Percentiles rank a stretch among this genome's conserved stretches.
These are phyloP conservation scores for Sebastes flavidus DNA, from an alignment of 2,797 vertebrate species.

Conservation along the genomic window DNA sequence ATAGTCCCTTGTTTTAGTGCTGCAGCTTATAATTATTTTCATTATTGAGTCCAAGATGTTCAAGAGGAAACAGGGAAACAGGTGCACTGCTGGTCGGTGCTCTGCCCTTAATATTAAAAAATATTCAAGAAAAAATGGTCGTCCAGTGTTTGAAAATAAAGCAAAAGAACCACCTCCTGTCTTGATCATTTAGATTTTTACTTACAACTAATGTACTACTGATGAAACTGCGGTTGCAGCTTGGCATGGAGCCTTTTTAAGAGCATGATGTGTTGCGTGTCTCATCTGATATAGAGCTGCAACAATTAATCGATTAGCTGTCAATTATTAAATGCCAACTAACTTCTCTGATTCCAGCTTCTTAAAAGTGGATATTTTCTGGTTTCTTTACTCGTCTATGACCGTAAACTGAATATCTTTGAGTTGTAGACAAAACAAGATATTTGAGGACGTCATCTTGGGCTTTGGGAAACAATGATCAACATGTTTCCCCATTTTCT, in stretches of 20 bases:
- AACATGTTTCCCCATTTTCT: too few species aligned
- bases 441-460: too few species aligned
- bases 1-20: background rate
- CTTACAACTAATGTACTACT: background rate
- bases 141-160: background rate
- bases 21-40: background rate
- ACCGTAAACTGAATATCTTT: too few species aligned
- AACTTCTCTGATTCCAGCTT: too few species aligned
- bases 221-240: background rate
- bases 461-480: too few species aligned
- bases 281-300: background rate
- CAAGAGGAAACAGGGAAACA: background rate
- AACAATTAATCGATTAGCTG: too few species aligned
- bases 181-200: background rate
- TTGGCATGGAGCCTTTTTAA: background rate
- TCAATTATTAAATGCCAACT: too few species aligned
- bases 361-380: too few species aligned
- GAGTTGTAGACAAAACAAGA: too few species aligned
- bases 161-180: background rate
- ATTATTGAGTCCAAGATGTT: background rate
- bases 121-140: background rate
- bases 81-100: background rate
- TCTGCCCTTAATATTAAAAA: background rate
- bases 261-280: background rate
- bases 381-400: too few species aligned